A percentile compares a stretch with the other conserved stretches of the same genome.
Conservation (phyloP, 2,797 vertebrate species). For the Loriculus beryllinus region DNA sequence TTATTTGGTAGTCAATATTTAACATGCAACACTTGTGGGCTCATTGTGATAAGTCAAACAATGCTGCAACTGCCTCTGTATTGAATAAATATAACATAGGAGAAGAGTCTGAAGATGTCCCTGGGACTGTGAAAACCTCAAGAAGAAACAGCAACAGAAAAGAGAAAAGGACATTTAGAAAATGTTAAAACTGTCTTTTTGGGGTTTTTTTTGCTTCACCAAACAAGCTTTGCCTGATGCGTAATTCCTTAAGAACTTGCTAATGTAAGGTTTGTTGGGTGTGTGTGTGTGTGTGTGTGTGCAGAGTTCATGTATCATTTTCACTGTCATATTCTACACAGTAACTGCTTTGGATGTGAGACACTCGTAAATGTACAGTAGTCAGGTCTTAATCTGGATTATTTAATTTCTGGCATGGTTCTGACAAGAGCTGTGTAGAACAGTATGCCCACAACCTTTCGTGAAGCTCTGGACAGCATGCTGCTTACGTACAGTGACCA, state of each 20-base stretch:
- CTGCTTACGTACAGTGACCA: fast-evolving
- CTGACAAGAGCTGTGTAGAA: fast-evolving
- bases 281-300: too few species aligned
- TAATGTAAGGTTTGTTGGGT: background rate
- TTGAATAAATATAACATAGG: background rate
- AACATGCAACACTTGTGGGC: conserved; percentile 45
- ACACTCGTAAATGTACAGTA: background rate
- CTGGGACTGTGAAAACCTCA: background rate
- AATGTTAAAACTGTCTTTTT: background rate
- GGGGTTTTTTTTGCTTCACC: background rate
- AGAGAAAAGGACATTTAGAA: background rate
- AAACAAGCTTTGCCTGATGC: background rate
- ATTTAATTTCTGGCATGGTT: background rate
- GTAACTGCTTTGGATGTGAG: background rate
- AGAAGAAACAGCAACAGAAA: conserved; percentile 13
- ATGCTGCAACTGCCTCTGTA: conserved; percentile 5
- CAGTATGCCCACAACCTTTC: background rate
- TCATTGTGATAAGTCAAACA: conserved; percentile 46
- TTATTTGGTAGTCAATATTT: conserved; percentile 51
- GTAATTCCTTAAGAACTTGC: background rate
- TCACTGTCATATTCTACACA: background rate
- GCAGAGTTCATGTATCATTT: background rate
- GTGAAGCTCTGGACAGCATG: background rate
- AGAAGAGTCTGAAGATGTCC: background rate
- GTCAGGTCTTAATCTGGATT: background rate